phyloP scores from a whole-genome alignment of 2,113 vertebrate genomes.

The Neofelis nebulosa region DNA sequence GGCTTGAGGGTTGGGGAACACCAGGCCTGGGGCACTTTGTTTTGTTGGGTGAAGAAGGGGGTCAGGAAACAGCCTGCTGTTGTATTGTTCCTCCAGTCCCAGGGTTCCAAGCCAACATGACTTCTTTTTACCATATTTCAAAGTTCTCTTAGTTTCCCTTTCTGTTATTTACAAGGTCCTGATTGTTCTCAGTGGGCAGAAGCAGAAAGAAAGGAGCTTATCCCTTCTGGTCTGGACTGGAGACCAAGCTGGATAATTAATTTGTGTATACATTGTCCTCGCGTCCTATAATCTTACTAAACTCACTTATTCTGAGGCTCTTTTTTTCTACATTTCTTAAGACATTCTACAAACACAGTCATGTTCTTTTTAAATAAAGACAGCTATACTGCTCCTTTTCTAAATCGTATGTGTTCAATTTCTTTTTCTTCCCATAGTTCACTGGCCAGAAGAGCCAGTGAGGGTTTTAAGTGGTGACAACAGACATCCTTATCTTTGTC shows the following conservation, averaged over 20 bases:
- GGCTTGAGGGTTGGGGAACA: too few relatives aligned
- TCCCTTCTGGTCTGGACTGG: background rate
- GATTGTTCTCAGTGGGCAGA: background rate
- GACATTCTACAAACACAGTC: background rate
- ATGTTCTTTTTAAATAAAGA: background rate
- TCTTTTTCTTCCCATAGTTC: background rate
- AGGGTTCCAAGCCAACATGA: background rate
- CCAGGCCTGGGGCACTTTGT: too few relatives aligned
- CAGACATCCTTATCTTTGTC: background rate
- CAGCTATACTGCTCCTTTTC: background rate
- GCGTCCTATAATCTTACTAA: background rate
- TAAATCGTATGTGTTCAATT: background rate
- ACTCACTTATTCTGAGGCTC: background rate
- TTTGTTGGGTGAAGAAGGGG: background rate
- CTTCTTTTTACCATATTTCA: background rate
- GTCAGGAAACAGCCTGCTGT: background rate
- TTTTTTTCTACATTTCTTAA: background rate
- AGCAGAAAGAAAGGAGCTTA: background rate
- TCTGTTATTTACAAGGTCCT: background rate
- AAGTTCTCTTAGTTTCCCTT: background rate
- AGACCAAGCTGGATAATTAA: background rate
- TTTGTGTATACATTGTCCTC: background rate
- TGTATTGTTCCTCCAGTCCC: background rate
- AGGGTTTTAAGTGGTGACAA: background rate
- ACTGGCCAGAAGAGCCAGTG: background rate